phyloP scores from a whole-genome alignment of 2,113 vertebrate species.

The Phylloscopus whistleri region DNA sequence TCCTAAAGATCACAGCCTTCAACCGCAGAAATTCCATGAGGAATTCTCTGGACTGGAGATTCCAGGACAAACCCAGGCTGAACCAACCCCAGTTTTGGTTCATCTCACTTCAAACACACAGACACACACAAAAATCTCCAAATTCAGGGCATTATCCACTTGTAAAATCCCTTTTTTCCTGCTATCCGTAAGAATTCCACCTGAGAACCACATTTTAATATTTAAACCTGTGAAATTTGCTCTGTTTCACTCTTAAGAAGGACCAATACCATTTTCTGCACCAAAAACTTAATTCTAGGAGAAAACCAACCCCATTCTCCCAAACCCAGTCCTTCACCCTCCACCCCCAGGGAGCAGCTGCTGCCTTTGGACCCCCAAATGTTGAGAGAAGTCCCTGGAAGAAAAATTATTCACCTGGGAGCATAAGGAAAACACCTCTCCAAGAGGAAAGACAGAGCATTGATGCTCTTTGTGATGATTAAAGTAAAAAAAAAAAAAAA shows the following conservation, averaged over 20 bases:
- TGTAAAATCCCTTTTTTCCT: background rate
- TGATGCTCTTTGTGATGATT: background rate
- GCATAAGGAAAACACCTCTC: background rate
- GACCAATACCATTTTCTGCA: background rate
- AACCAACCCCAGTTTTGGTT: rapidly evolving
- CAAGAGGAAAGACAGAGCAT: too few relatives aligned
- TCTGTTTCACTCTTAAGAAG: background rate
- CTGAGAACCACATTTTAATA: background rate
- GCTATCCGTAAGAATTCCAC: rapidly evolving
- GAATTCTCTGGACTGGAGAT: background rate
- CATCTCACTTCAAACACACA: background rate
- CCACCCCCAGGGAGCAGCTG: background rate
- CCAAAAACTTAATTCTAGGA: background rate
- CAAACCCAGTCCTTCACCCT: background rate
- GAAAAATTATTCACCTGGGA: rapidly evolving
- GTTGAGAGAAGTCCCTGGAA: rapidly evolving
- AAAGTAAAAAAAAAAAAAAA: background rate
- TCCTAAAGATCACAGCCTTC: background rate
- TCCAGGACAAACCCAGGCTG: background rate
- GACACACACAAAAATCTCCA: background rate
- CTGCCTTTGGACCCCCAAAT: background rate
- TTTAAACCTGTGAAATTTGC: rapidly evolving
- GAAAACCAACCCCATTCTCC: background rate
- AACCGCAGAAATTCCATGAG: background rate
- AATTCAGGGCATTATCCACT: too few relatives aligned